A percentile compares a stretch with the other conserved stretches of the same genome.
phyloP scores from a whole-genome alignment of 2,113 vertebrate genomes.

The Ageneiosus marmoratus region DNA sequence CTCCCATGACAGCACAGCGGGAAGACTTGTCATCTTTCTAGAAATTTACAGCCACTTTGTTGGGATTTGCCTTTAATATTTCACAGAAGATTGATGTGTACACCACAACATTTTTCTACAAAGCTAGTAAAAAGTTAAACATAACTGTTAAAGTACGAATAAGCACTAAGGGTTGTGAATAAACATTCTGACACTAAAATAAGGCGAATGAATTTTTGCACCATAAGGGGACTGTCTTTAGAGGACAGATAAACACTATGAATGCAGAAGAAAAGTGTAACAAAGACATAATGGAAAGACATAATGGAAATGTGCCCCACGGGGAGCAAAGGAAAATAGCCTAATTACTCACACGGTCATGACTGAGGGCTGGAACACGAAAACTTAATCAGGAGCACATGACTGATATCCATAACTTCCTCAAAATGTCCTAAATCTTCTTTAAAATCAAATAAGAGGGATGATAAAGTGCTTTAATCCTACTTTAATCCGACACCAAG shows the following conservation, averaged over 20 bases:
- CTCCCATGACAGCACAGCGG: constrained; percentile 39
- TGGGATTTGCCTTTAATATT: neutral
- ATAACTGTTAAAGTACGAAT: neutral
- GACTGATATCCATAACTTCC: constrained; percentile 6
- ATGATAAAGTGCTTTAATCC: neutral
- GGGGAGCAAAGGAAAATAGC: neutral
- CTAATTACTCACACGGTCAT: constrained; percentile 3
- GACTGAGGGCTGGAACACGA: neutral
- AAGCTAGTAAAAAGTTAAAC: neutral
- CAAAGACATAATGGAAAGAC: too few relatives aligned
- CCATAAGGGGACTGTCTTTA: too few relatives aligned
- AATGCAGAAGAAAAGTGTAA: neutral
- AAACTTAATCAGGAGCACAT: neutral
- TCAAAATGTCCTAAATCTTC: neutral
- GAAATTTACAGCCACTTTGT: constrained; percentile 14
- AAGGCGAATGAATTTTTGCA: neutral
- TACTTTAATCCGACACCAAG: neutral
- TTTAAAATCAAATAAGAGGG: constrained; percentile 9
- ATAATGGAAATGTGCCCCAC: neutral
- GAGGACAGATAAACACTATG: too few relatives aligned
- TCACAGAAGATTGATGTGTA: constrained; percentile 23
- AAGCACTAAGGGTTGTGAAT: too few relatives aligned
- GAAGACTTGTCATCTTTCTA: constrained; percentile 43
- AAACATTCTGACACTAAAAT: neutral
- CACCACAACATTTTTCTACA: neutral